A percentile compares a stretch with the other conserved stretches of the same genome.
phyloP scores from a whole-genome alignment of 2,888 invertebrate genomes.

The Daptonema setosum region DNA sequence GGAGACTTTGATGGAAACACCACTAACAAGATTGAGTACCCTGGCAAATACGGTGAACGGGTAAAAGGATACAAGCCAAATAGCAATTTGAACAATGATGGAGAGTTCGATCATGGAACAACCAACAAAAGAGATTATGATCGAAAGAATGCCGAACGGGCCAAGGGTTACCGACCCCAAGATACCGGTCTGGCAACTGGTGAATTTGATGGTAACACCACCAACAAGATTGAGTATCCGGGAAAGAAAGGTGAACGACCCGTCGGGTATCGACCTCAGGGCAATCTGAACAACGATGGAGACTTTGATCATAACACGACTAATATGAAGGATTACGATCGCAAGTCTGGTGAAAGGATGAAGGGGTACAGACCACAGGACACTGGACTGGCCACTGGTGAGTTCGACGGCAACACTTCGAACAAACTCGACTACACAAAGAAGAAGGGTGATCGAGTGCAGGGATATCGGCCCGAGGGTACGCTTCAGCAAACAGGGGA shows the following conservation, averaged over 20 bases:
- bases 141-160: not conserved
- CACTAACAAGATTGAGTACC: not conserved
- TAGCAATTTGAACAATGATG: not conserved
- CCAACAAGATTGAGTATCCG: not conserved
- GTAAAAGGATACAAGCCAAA: not conserved
- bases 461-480: not conserved
- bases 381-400: not conserved
- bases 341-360: not conserved
- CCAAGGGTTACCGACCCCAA: not conserved
- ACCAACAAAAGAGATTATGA: not conserved
- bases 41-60: not conserved
- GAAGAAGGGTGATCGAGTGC: not conserved
- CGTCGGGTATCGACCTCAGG: not conserved
- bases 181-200: not conserved
- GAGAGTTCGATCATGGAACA: not conserved
- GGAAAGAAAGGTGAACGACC: not conserved
- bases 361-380: not conserved
- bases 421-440: not conserved
- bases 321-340: not conserved
- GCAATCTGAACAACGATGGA: not conserved
- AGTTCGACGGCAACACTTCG: not conserved
- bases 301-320: constrained; percentile 1
- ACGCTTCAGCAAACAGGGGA: not conserved
- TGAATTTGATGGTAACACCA: not conserved
- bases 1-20: not conserved